These are phyloP conservation scores for Escarpia spicata DNA, from an alignment of 2,888 invertebrate species.

Conservation along the genomic window DNA sequence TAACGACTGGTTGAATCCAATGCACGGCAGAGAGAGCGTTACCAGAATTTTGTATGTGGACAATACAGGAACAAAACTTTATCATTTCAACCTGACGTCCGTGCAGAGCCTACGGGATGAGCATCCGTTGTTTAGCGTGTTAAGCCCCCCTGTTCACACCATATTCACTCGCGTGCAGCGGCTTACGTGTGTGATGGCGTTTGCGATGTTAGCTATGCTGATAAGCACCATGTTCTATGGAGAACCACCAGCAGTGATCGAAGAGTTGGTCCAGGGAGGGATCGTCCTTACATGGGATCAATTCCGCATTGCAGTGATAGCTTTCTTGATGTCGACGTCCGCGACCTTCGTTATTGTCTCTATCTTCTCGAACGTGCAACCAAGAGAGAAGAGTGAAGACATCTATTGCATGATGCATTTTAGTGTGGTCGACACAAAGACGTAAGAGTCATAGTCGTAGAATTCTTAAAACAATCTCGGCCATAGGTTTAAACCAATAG, in stretches of 20 bases:
- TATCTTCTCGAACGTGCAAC: neutral
- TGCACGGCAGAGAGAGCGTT: neutral
- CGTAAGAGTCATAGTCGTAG: neutral
- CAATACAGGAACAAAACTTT: neutral
- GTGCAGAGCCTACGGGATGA: constrained; percentile 46
- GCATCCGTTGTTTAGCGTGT: constrained; percentile 61
- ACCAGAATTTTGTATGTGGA: neutral
- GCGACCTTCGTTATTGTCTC: neutral
- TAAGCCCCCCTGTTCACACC: constrained; percentile 53
- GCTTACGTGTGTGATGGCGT: constrained; percentile 48
- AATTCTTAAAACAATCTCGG: neutral
- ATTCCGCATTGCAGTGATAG: neutral
- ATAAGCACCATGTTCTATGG: constrained; percentile 20
- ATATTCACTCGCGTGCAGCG: constrained; percentile 59
- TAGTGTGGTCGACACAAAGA: neutral
- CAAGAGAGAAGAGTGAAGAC: neutral
- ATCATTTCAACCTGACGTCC: neutral
- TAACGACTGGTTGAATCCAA: constrained; percentile 20
- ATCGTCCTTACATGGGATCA: neutral
- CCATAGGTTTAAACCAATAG: too few species aligned
- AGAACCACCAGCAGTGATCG: neutral
- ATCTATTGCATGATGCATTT: neutral
- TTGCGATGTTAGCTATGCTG: constrained; percentile 18
- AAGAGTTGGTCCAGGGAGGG: neutral
- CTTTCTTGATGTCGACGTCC: neutral